Evolutionary conservation across 37 sponge, comb jelly and placozoan species (phyloP).

Genomic region (Lycopodina hypogea): DNA sequence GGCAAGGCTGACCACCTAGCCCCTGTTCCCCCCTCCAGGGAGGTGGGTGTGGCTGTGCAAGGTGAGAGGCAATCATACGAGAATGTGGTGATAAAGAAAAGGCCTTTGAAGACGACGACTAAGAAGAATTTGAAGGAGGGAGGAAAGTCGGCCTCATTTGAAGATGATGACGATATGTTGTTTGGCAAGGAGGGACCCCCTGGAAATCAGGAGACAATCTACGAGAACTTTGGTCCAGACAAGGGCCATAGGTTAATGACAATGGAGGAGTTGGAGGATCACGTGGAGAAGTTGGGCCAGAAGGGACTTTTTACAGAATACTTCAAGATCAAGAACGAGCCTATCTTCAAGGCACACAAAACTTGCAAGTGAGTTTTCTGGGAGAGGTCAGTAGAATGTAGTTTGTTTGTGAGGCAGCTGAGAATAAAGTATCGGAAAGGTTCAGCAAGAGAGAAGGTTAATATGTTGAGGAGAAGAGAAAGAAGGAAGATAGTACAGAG

Average conservation of each 20-base stretch:
- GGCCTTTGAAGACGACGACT: neutral
- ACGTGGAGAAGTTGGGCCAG: constrained; percentile 42
- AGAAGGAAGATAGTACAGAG: no score
- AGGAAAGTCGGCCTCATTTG: neutral
- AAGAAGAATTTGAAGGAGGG: neutral
- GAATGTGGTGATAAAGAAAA: neutral
- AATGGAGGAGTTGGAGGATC: constrained; percentile 46
- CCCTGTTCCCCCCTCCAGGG: constrained; percentile 2
- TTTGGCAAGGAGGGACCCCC: constrained; percentile 30
- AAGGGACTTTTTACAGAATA: constrained; percentile 62
- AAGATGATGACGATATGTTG: constrained; percentile 6
- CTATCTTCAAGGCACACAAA: constrained; percentile 13
- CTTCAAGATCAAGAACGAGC: constrained; percentile 51
- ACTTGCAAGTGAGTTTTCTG: constrained; percentile 52
- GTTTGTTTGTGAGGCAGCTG: neutral
- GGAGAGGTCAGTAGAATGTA: neutral
- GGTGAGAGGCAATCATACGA: neutral
- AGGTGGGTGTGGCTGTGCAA: neutral
- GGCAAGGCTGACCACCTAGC: neutral
- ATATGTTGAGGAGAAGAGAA: no score
- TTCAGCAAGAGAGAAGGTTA: no score
- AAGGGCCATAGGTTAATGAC: constrained; percentile 55
- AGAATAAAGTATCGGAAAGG: no score
- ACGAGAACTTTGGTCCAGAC: constrained; percentile 58
- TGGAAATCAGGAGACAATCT: constrained; percentile 24